Percentiles rank a stretch among this genome's conserved stretches.
These are phyloP conservation scores for Drosophila subobscura DNA, from an alignment of 1,140 invertebrate genomes.

Conservation along the genomic window DNA sequence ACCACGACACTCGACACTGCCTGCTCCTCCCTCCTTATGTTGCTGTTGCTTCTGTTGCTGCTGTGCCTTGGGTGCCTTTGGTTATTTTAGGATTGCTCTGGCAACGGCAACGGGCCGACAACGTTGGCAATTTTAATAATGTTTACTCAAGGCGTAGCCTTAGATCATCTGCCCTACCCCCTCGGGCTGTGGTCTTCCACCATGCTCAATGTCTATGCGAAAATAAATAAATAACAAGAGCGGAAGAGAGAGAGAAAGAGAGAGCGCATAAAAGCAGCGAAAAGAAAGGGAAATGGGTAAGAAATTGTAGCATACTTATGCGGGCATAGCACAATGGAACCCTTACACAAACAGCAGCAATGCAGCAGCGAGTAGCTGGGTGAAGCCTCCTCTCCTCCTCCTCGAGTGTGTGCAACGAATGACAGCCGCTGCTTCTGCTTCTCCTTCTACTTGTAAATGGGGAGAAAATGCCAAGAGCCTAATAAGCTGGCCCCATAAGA, in stretches of 20 bases:
- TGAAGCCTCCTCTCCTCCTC: constrained; percentile 6
- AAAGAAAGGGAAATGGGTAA: constrained; percentile 11
- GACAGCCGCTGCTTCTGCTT: constrained; percentile 40
- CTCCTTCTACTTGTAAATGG: constrained; percentile 30
- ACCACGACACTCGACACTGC: constrained; percentile 4
- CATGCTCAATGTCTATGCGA: constrained; percentile 26
- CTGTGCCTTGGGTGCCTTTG: constrained; percentile 38
- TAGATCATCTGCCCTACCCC: constrained; percentile 26
- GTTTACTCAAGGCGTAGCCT: constrained; percentile 75
- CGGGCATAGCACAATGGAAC: not conserved
- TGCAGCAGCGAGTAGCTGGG: constrained; percentile 6
- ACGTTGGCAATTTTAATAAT: constrained; percentile 79
- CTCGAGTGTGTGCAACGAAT: constrained; percentile 54
- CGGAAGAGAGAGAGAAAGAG: not conserved
- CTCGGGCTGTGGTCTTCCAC: constrained; percentile 4
- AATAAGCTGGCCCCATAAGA: constrained; percentile 50
- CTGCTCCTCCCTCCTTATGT: too few relatives aligned
- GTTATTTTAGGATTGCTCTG: constrained; percentile 76
- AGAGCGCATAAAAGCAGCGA: not conserved
- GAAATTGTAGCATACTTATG: constrained; percentile 49
- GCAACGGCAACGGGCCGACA: constrained; percentile 40
- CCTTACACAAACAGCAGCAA: too few relatives aligned
- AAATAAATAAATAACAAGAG: constrained; percentile 49
- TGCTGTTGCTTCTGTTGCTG: not conserved
- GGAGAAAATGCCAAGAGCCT: constrained; percentile 56